phyloP scores from a whole-genome alignment of 1,140 invertebrate genomes.

The Oryctes rhinoceros region DNA sequence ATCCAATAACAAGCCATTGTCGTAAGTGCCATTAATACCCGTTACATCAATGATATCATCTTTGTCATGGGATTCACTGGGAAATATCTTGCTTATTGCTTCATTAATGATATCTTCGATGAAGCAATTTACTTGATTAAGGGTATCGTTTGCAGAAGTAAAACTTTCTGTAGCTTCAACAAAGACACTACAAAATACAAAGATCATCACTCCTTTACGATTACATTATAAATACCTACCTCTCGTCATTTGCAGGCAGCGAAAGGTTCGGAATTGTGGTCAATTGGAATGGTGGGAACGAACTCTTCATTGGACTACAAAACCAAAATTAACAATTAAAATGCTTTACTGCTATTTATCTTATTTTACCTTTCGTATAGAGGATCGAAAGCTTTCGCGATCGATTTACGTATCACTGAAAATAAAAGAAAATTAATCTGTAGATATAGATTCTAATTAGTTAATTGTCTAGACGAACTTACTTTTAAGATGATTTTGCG shows the following conservation, averaged over 20 bases:
- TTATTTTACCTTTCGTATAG: background rate
- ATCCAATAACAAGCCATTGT: background rate
- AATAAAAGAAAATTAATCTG: background rate
- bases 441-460: background rate
- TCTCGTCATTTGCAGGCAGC: background rate
- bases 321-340: background rate
- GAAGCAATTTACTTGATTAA: background rate
- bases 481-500: background rate
- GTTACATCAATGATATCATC: background rate
- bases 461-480: background rate
- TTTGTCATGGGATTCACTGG: background rate
- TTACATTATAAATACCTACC: background rate
- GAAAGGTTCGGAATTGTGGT: background rate
- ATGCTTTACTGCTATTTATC: background rate
- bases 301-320: background rate
- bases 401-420: constrained; percentile 7
- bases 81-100: background rate
- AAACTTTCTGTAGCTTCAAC: background rate
- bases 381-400: constrained; percentile 6
- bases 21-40: background rate
- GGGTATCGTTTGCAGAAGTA: background rate
- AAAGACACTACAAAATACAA: background rate
- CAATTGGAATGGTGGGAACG: background rate
- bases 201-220: background rate
- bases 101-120: background rate